Evolutionary conservation across 2,888 invertebrate species (phyloP).

Genomic region (Lumbricus terrestris): DNA sequence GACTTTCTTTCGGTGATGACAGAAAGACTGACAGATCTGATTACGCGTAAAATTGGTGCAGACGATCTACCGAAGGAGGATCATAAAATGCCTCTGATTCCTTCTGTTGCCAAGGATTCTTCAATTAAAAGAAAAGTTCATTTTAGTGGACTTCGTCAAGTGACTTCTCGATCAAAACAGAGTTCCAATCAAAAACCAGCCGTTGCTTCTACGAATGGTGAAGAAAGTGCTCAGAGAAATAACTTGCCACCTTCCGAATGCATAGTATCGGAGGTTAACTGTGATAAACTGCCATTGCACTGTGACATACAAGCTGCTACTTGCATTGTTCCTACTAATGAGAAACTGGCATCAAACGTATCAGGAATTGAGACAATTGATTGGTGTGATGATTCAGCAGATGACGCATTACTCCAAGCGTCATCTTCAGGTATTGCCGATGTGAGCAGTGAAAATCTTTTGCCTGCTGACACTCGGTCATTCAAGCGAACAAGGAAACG

Average conservation of each 20-base stretch:
- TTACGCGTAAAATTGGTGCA: background rate
- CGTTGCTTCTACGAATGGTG: background rate
- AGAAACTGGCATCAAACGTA: background rate
- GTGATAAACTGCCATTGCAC: background rate
- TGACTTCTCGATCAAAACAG: background rate
- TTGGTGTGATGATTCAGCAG: background rate
- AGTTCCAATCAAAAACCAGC: background rate
- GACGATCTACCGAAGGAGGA: background rate
- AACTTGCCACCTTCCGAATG: background rate
- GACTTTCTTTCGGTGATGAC: background rate
- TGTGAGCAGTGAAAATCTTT: background rate
- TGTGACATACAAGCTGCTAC: background rate
- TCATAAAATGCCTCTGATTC: background rate
- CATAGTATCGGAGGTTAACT: background rate
- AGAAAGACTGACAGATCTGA: background rate
- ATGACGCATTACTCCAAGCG: background rate
- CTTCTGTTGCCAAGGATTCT: background rate
- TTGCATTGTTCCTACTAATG: background rate
- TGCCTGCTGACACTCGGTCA: background rate
- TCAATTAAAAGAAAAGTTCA: background rate
- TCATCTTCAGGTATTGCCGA: background rate
- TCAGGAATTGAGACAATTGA: conserved; percentile 6
- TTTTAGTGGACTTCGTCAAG: conserved; percentile 10
- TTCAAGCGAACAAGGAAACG: background rate
- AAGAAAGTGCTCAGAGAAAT: background rate